phyloP scores from a whole-genome alignment of 2,888 invertebrate genomes.

The Abrostola triplasia region DNA sequence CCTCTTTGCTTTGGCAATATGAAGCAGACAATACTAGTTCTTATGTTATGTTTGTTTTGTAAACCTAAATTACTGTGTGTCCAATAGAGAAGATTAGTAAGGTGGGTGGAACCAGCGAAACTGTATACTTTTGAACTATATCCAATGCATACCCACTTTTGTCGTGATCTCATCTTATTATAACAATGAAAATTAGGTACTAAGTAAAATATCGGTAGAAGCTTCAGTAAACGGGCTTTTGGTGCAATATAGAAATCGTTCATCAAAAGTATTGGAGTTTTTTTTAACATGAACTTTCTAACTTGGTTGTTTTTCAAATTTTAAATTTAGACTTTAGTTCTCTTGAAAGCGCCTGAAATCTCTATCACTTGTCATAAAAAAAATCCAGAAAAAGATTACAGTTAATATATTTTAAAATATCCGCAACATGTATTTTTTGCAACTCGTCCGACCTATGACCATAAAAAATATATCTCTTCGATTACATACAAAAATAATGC shows the following conservation, averaged over 20 bases:
- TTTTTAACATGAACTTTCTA: too few relatives aligned
- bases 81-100: conserved; percentile 22
- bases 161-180: background rate
- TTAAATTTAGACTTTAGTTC: too few relatives aligned
- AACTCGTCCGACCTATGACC: conserved; percentile 29
- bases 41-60: conserved; percentile 38
- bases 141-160: background rate
- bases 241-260: too few relatives aligned
- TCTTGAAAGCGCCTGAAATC: too few relatives aligned
- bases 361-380: too few relatives aligned
- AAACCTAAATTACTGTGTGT: conserved; percentile 18
- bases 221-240: background rate
- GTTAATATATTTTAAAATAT: conserved; percentile 1
- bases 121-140: conserved; percentile 20
- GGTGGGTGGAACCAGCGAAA: conserved; percentile 21
- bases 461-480: conserved; percentile 14
- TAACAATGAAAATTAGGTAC: background rate
- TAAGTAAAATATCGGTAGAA: background rate
- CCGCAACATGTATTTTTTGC: background rate
- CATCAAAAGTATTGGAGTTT: too few relatives aligned
- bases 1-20: too few relatives aligned
- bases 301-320: too few relatives aligned
- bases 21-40: too few relatives aligned
- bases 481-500: conserved; percentile 2
- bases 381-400: background rate